Conservation (phyloP, 2,888 invertebrate species). For the Leucophora obtusa region DNA sequence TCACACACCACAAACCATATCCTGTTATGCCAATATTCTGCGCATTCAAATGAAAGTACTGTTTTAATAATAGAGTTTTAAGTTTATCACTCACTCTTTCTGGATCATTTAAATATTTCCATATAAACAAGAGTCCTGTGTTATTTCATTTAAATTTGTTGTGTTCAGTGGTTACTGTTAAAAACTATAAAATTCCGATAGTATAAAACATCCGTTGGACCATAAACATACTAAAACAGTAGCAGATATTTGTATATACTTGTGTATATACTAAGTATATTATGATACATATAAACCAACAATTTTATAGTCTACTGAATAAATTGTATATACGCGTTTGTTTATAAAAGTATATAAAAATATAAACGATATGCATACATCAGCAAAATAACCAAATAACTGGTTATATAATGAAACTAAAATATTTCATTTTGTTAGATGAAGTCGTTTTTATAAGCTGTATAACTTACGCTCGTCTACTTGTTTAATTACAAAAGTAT, state of each 20-base stretch:
- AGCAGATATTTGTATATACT: too few relatives aligned
- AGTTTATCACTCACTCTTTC: not conserved
- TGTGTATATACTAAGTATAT: too few relatives aligned
- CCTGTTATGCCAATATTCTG: not conserved
- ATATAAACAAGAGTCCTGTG: not conserved
- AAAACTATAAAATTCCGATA: conserved; percentile 21
- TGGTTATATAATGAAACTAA: too few relatives aligned
- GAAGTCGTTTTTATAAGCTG: too few relatives aligned
- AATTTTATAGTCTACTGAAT: not conserved
- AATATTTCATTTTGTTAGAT: too few relatives aligned
- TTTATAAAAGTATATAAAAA: not conserved
- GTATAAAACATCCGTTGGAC: conserved; percentile 6
- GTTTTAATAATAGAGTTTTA: not conserved
- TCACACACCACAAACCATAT: not conserved
- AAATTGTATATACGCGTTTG: not conserved
- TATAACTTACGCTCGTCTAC: too few relatives aligned
- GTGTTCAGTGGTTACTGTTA: conserved; percentile 30
- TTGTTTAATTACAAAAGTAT: too few relatives aligned
- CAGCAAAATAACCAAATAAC: too few relatives aligned
- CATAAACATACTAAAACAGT: too few relatives aligned
- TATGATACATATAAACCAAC: not conserved
- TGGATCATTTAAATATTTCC: too few relatives aligned
- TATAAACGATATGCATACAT: not conserved
- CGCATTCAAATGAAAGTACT: not conserved
- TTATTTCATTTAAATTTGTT: not conserved